Conservation (phyloP, 2,797 vertebrate genomes). For the Takifugu ocellatus region DNA sequence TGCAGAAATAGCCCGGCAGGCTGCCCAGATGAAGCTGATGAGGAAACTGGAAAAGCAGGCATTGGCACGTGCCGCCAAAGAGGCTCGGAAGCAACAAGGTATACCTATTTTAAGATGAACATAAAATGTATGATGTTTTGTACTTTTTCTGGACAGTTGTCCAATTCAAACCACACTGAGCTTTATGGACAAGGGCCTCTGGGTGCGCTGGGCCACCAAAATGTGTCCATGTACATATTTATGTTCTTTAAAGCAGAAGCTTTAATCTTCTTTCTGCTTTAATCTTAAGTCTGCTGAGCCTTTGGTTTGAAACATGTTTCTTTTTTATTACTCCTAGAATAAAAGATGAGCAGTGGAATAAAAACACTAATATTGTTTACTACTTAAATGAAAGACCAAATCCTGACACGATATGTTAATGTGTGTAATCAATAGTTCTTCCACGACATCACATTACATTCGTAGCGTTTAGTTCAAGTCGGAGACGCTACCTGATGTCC, state of each 20-base stretch:
- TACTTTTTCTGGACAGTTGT: conserved; percentile 22
- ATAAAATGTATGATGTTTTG: conserved; percentile 2
- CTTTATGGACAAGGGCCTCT: conserved; percentile 5
- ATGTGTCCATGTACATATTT: conserved; percentile 33
- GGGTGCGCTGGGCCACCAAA: conserved; percentile 1
- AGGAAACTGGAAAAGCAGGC: conserved; percentile 98
- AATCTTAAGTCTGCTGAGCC: conserved; percentile 31
- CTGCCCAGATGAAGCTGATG: conserved; percentile 96
- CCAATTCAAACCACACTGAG: conserved; percentile 39
- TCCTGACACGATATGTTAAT: neutral
- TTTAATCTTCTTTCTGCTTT: conserved; percentile 45
- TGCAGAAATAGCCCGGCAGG: conserved; percentile 95
- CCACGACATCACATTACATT: neutral
- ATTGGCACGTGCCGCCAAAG: conserved; percentile 92
- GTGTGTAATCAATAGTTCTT: conserved; percentile 8
- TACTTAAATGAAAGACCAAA: neutral
- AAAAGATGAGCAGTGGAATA: conserved; percentile 5
- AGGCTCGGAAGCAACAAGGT: conserved; percentile 98
- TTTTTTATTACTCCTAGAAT: conserved; percentile 4
- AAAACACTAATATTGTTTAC: conserved; percentile 11
- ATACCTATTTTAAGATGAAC: conserved; percentile 15
- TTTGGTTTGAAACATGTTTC: conserved; percentile 27
- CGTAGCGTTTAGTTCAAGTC: neutral
- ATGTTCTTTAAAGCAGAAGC: conserved; percentile 33
- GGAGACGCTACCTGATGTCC: neutral